A percentile compares a stretch with the other conserved stretches of the same genome.
Conservation (phyloP, 2,888 invertebrate species). For the Aphidoletes aphidimyza region DNA sequence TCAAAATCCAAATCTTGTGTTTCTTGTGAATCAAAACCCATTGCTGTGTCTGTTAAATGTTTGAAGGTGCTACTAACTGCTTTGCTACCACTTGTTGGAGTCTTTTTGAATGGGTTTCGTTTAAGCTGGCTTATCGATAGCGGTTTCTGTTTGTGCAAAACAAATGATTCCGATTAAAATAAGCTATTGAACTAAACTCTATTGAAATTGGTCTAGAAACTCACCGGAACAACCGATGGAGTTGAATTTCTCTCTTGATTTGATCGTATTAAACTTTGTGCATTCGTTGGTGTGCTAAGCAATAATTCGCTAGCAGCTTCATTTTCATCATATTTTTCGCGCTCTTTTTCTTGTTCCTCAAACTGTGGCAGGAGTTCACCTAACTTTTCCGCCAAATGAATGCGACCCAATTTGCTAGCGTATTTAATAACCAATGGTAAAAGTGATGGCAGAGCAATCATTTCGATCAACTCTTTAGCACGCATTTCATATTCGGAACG, state of each 20-base stretch:
- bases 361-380: conserved; percentile 69
- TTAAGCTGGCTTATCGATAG: conserved; percentile 63
- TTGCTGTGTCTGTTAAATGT: conserved; percentile 59
- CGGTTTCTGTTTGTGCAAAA: conserved; percentile 60
- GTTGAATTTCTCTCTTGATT: conserved; percentile 56
- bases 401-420: conserved; percentile 80
- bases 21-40: conserved; percentile 57
- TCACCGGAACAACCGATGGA: conserved; percentile 59
- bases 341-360: conserved; percentile 62
- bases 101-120: conserved; percentile 69
- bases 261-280: conserved; percentile 55
- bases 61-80: conserved; percentile 66
- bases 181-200: neutral
- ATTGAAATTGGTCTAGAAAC: conserved; percentile 16
- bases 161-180: neutral
- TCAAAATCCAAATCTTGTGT: conserved; percentile 27
- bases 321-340: conserved; percentile 61
- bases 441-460: conserved; percentile 80
- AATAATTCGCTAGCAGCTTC: conserved; percentile 60
- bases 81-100: conserved; percentile 58
- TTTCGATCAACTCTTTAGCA: conserved; percentile 86
- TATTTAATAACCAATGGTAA: conserved; percentile 89
- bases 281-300: conserved; percentile 59
- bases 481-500: conserved; percentile 85
- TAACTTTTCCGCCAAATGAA: conserved; percentile 82